Evolutionary conservation across 2,888 invertebrate species (phyloP).

Genomic region (Drosophila quinaria): DNA sequence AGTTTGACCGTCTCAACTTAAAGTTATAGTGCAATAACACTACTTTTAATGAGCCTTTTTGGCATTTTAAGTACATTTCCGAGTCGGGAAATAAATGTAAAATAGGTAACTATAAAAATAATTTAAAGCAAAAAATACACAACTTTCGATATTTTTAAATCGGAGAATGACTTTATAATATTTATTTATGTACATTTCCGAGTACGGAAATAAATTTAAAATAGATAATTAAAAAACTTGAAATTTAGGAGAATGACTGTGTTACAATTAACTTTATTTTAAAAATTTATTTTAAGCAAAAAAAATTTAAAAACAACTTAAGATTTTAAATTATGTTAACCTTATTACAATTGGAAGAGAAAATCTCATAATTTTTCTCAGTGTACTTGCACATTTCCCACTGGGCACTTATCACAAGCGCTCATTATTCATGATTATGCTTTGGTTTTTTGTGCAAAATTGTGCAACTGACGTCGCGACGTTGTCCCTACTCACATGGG

Average conservation of each 20-base stretch:
- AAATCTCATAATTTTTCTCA: constrained; percentile 3
- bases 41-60: constrained; percentile 10
- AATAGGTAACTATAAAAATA: background rate
- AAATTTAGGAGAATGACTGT: too few relatives aligned
- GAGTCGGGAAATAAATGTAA: background rate
- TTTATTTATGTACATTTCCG: background rate
- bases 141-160: background rate
- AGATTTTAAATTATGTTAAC: too few relatives aligned
- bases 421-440: constrained; percentile 85
- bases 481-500: constrained; percentile 42
- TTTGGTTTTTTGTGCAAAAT: constrained; percentile 82
- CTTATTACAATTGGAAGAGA: background rate
- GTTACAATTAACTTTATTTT: background rate
- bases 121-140: background rate
- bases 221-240: too few relatives aligned
- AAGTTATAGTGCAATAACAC: constrained; percentile 4
- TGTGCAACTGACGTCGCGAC: constrained; percentile 77
- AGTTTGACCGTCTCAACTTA: constrained; percentile 41
- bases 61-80: constrained; percentile 7
- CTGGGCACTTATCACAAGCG: constrained; percentile 71
- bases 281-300: background rate
- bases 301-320: background rate
- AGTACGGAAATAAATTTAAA: too few relatives aligned
- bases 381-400: constrained; percentile 68
- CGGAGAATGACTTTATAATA: background rate